Evolutionary conservation across 1,140 invertebrate species (phyloP).

Genomic region (Drosophila yakuba): DNA sequence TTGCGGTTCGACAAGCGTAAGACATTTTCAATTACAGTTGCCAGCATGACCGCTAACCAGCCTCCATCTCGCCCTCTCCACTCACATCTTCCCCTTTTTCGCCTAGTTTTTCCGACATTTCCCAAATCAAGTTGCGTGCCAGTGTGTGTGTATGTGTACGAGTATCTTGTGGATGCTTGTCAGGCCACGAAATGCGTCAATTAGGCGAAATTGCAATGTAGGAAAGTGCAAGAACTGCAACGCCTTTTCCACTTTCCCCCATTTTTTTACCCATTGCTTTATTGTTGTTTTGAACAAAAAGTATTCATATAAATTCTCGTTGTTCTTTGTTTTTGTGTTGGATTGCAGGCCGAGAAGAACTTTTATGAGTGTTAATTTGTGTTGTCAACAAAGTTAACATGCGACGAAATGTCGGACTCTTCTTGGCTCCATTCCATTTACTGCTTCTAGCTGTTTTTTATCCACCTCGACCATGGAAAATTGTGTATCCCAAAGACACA

Average conservation of each 20-base stretch:
- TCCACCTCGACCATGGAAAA: slow-evolving; percentile 15
- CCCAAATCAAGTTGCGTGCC: slow-evolving; percentile 66
- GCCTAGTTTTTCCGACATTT: slow-evolving; percentile 26
- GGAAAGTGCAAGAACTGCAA: slow-evolving; percentile 53
- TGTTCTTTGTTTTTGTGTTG: slow-evolving; percentile 58
- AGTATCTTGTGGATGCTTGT: slow-evolving; percentile 58
- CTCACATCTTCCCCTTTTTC: slow-evolving; percentile 15
- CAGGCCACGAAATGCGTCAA: slow-evolving; percentile 81
- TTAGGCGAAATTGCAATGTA: slow-evolving; percentile 78
- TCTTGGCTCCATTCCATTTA: neutral
- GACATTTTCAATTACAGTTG: slow-evolving; percentile 82
- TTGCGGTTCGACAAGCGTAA: slow-evolving; percentile 83
- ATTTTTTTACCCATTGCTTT: slow-evolving; percentile 4
- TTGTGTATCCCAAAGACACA: slow-evolving; percentile 11
- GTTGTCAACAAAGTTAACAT: slow-evolving; percentile 80
- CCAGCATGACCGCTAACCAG: slow-evolving; percentile 67
- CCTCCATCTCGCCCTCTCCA: slow-evolving; percentile 13
- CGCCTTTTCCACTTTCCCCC: slow-evolving; percentile 9
- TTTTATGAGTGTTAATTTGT: slow-evolving; percentile 81
- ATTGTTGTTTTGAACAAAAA: slow-evolving; percentile 32
- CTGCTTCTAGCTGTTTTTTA: neutral
- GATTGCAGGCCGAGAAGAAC: slow-evolving; percentile 56
- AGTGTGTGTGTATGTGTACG: slow-evolving; percentile 18
- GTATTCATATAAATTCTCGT: slow-evolving; percentile 73
- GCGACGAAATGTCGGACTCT: slow-evolving; percentile 34